Base-by-base conservation (phyloP, 2,888 invertebrate species). In the Sturmia bella region DNA sequence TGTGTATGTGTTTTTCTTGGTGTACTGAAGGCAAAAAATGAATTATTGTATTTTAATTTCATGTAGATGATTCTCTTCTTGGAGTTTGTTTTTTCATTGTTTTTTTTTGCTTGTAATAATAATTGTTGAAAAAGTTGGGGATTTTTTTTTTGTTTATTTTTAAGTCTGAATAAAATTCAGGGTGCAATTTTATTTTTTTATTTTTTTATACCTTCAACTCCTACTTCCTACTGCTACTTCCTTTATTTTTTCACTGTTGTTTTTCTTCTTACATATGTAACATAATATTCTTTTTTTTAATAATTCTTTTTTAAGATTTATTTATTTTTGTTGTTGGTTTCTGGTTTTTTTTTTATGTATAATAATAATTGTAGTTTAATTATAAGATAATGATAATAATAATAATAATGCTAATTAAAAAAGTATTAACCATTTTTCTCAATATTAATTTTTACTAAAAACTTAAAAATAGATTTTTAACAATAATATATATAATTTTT, bases 351-450 rank as follows among this genome's bases (percentile, higher is more conserved):
- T 74, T 66, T 64, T 78, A 64, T 82, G 78, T 78, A 82, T 82
- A 82, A 82, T 82, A 78, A 74, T 81, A 74, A 70, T 77, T 50
- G 56, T 70, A 82, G 41, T 75, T 59, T 77, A 66, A 77, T 72
- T 56, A 72, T 80, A 75, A 64, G 66, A 57, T 54, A 68, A 54
- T 50, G 13, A 64, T 73, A 57, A 75, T 80, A 69, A 79, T 80
- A 76, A 81, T 82, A 82, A 82, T 82, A 82, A 82, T 82, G 78
- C 82, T 82, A 82, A 82, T 82, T 82, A 82, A 82, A 82, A 82
- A 82, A 82, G 78, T 82, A 78, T 82, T 82, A 82, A 82, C 82
- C 82, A 82, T 78, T 82, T n/a, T 80, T 74, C 74, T 75, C 74
- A 74, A 63, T 78, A 82, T 82, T 74, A 74, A 82, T 82, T 78